Percentiles rank a stretch among this genome's conserved stretches.
Conservation (phyloP, 2,797 vertebrate species). For the Ctenopoma multispine region DNA sequence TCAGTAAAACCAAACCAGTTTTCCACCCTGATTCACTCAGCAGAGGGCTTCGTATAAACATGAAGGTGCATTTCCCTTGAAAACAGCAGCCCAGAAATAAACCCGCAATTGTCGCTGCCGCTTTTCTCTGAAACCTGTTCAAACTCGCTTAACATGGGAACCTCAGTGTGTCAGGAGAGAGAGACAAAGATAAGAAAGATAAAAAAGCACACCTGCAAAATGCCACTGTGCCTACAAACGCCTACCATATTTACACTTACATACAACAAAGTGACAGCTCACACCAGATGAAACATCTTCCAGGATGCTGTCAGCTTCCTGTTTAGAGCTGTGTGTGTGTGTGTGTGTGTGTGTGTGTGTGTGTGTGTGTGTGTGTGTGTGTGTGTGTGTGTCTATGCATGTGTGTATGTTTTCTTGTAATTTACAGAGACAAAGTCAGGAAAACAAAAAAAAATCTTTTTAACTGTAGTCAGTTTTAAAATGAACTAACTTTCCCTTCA, state of each 20-base stretch:
- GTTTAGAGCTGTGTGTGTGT: slow-evolving; percentile 1
- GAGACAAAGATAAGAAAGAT: neutral
- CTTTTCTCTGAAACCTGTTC: slow-evolving; percentile 48
- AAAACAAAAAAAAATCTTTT: too few species aligned
- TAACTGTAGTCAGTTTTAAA: too few species aligned
- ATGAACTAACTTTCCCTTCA: too few species aligned
- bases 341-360: neutral
- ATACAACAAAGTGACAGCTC: neutral
- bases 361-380: neutral
- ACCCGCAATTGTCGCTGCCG: slow-evolving; percentile 44
- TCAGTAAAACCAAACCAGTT: slow-evolving; percentile 62
- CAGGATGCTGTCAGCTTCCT: slow-evolving; percentile 36
- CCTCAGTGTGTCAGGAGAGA: neutral
- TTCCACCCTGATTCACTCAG: slow-evolving; percentile 7
- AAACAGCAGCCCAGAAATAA: slow-evolving; percentile 39
- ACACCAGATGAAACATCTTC: slow-evolving; percentile 7
- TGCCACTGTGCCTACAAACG: neutral
- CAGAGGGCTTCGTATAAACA: slow-evolving; percentile 34
- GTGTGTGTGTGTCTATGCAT: neutral
- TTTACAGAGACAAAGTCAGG: neutral
- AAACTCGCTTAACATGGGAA: slow-evolving; percentile 37
- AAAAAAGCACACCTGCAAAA: slow-evolving; percentile 18
- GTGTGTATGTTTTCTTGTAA: neutral
- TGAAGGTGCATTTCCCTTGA: slow-evolving; percentile 32
- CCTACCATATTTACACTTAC: neutral